These are phyloP conservation scores for Apomyelois bistriatella DNA, from an alignment of 2,888 invertebrate species.

Conservation along the genomic window DNA sequence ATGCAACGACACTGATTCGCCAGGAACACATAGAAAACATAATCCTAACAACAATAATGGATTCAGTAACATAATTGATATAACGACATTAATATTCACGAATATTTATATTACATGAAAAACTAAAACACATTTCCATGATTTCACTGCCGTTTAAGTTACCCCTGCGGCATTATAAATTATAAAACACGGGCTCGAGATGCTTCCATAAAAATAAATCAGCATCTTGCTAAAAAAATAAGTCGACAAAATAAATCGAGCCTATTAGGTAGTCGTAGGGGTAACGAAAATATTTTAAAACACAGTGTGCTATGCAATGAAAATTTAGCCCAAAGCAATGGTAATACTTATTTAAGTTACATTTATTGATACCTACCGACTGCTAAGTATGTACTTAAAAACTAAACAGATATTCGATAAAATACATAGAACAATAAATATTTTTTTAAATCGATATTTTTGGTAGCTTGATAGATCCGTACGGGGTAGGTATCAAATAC, in stretches of 20 bases:
- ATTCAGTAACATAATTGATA: conserved; percentile 40
- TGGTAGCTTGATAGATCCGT: conserved; percentile 39
- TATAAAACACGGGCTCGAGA: not conserved
- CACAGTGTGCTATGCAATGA: conserved; percentile 34
- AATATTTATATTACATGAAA: conserved; percentile 24
- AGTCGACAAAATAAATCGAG: conserved; percentile 2
- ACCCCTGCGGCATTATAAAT: conserved; percentile 11
- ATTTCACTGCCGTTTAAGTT: conserved; percentile 17
- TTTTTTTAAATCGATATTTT: conserved; percentile 32
- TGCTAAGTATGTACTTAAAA: conserved; percentile 44
- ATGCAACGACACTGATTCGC: conserved; percentile 33
- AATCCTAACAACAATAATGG: conserved; percentile 45
- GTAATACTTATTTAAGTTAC: conserved; percentile 34
- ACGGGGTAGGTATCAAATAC: conserved; percentile 36
- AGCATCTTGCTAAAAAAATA: not conserved
- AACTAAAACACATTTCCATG: conserved; percentile 17
- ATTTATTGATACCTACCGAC: conserved; percentile 40
- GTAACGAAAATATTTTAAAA: conserved; percentile 16
- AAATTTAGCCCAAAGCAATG: conserved; percentile 41
- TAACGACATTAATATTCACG: conserved; percentile 37
- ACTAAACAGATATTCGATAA: conserved; percentile 56
- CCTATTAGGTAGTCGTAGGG: conserved; percentile 3
- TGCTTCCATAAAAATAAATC: not conserved
- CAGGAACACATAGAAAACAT: conserved; percentile 40
- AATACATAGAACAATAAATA: conserved; percentile 44